Evolutionary conservation across 2,113 vertebrate genomes (phyloP).

Genomic region (Boulengeromyrus knoepffleri): DNA sequence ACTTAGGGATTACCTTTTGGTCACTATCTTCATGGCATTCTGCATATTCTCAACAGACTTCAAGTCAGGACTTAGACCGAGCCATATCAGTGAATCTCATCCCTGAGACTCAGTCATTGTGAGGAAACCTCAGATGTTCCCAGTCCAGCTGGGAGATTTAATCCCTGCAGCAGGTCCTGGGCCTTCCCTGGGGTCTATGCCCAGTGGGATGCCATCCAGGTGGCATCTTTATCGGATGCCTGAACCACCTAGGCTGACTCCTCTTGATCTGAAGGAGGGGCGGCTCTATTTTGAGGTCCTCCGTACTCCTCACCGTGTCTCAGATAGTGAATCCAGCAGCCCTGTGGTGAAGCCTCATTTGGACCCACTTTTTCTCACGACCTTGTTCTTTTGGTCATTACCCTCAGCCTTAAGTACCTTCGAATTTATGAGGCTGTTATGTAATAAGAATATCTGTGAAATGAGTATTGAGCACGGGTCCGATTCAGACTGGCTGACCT

Average conservation of each 20-base stretch:
- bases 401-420: not conserved
- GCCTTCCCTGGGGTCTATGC: not conserved
- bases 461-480: not conserved
- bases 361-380: not conserved
- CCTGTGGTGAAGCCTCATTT: not conserved
- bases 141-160: not conserved
- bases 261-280: not conserved
- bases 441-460: not conserved
- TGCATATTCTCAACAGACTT: not conserved
- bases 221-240: not conserved
- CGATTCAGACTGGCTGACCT: not conserved
- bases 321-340: not conserved
- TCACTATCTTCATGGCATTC: not conserved
- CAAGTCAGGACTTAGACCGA: not conserved
- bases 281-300: not conserved
- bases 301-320: not conserved
- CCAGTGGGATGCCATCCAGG: not conserved
- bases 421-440: not conserved
- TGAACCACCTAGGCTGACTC: not conserved
- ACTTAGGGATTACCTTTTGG: not conserved
- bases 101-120: not conserved
- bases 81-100: not conserved
- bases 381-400: not conserved
- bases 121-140: not conserved
- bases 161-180: not conserved